Evolutionary conservation across 2,113 vertebrate species (phyloP).

Genomic region (Abramis brama): DNA sequence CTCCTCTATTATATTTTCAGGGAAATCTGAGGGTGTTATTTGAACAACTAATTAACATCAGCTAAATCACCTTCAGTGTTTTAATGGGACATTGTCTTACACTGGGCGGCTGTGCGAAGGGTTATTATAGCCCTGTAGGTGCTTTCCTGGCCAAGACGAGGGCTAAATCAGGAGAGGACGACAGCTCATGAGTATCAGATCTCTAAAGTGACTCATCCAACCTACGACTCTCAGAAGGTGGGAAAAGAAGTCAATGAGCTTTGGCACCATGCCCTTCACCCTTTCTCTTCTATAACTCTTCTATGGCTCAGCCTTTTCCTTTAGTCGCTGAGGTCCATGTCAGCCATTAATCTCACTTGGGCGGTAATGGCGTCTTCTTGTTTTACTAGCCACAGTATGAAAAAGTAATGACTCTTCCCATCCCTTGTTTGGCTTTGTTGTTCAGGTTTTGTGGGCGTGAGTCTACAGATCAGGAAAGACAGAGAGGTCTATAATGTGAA

Average conservation of each 20-base stretch:
- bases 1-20: background rate
- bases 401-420: conserved; percentile 55
- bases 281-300: background rate
- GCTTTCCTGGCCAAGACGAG: background rate
- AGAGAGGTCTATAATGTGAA: conserved; percentile 23
- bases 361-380: conserved; percentile 52
- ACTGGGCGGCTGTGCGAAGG: background rate
- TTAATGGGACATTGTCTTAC: conserved; percentile 16
- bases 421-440: conserved; percentile 39
- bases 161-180: conserved; percentile 25
- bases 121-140: conserved; percentile 14
- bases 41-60: background rate
- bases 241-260: background rate
- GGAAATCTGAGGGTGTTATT: background rate
- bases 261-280: conserved; percentile 29
- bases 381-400: conserved; percentile 46
- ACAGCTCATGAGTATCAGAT: conserved; percentile 61
- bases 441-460: background rate
- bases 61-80: conserved; percentile 28
- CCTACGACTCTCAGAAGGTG: conserved; percentile 27
- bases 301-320: background rate
- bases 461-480: background rate
- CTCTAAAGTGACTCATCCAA: conserved; percentile 64
- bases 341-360: conserved; percentile 58
- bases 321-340: background rate